A percentile compares a stretch with the other conserved stretches of the same genome.
Evolutionary conservation across 2,888 invertebrate genomes (phyloP).

Genomic region (Meganola albula): DNA sequence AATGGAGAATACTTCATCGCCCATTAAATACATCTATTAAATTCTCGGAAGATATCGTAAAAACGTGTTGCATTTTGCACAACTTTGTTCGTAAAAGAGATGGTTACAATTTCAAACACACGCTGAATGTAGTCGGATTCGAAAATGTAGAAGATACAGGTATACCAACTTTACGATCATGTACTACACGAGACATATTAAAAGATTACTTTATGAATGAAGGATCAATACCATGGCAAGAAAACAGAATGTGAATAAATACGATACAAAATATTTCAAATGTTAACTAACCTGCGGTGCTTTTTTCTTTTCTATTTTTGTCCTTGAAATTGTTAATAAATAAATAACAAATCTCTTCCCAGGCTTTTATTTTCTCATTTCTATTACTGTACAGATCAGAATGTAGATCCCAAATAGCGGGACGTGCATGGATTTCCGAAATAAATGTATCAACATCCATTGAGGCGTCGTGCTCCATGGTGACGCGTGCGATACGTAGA

Average conservation of each 20-base stretch:
- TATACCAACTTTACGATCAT: too few relatives aligned
- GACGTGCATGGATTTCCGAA: slow-evolving; percentile 25
- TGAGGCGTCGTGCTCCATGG: too few relatives aligned
- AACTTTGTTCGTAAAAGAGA: slow-evolving; percentile 5
- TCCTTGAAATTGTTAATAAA: slow-evolving; percentile 21
- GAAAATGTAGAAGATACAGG: too few relatives aligned
- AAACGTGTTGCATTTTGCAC: slow-evolving; percentile 5
- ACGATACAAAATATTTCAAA: too few relatives aligned
- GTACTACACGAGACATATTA: too few relatives aligned
- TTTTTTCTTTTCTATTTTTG: slow-evolving; percentile 26
- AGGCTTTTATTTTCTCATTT: slow-evolving; percentile 25
- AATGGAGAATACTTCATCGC: slow-evolving; percentile 6
- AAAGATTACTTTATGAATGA: too few relatives aligned
- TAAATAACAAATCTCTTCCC: slow-evolving; percentile 27
- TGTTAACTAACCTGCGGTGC: slow-evolving; percentile 27
- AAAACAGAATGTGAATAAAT: too few relatives aligned
- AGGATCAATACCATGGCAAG: too few relatives aligned
- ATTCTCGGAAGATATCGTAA: slow-evolving; percentile 1
- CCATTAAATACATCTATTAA: slow-evolving; percentile 1
- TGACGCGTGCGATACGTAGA: too few relatives aligned
- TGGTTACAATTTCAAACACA: slow-evolving; percentile 4
- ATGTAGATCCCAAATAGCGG: slow-evolving; percentile 28
- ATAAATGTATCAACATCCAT: slow-evolving; percentile 20
- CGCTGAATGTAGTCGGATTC: slow-evolving; percentile 1
- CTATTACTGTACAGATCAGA: slow-evolving; percentile 24